Conservation (phyloP, 2,888 invertebrate genomes). For the Agonum fuliginosum region DNA sequence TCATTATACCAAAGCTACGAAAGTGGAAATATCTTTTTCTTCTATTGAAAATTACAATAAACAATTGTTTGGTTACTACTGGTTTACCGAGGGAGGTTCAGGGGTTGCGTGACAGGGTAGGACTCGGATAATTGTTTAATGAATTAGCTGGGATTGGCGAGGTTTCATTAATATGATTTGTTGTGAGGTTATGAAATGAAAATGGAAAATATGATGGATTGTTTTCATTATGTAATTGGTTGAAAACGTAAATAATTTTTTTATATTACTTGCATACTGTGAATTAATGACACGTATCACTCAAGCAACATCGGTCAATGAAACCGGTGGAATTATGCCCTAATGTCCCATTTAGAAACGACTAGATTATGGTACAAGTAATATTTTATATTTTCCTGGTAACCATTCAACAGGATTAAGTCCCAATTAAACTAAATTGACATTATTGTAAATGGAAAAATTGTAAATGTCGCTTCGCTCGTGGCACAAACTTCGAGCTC, state of each 20-base stretch:
- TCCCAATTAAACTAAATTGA: too few relatives aligned
- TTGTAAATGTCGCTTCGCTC: too few relatives aligned
- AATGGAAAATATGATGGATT: constrained; percentile 23
- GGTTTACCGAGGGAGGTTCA: constrained; percentile 11
- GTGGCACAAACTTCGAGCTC: too few relatives aligned
- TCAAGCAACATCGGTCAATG: too few relatives aligned
- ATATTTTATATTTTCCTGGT: too few relatives aligned
- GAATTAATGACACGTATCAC: too few relatives aligned
- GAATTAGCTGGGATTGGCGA: constrained; percentile 10
- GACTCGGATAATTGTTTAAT: constrained; percentile 43
- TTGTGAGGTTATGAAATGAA: constrained; percentile 2
- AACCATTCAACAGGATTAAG: too few relatives aligned
- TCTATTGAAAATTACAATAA: constrained; percentile 57
- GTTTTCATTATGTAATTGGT: not conserved
- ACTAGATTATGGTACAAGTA: not conserved
- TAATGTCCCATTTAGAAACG: too few relatives aligned
- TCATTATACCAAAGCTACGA: constrained; percentile 54
- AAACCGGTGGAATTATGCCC: too few relatives aligned
- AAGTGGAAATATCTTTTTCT: constrained; percentile 58
- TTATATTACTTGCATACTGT: too few relatives aligned
- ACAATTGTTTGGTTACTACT: constrained; percentile 58
- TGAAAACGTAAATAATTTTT: too few relatives aligned
- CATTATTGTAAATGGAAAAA: too few relatives aligned
- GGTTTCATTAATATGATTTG: constrained; percentile 21
- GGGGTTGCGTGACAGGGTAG: constrained; percentile 45